Base-by-base conservation (phyloP, 2,113 vertebrate genomes). In the Artemisiospiza belli region DNA sequence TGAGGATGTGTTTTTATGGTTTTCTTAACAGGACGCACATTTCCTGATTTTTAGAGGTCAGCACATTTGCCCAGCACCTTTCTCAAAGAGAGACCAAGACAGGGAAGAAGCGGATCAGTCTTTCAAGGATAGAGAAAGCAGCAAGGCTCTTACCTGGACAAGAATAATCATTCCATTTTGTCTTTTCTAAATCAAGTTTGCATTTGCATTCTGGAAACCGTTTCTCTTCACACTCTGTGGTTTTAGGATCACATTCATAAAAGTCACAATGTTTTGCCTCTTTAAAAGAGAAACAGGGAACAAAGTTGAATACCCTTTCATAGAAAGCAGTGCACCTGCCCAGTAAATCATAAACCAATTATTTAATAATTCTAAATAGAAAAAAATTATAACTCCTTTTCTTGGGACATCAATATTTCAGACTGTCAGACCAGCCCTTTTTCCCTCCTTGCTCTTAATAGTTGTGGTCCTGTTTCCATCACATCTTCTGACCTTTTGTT, bases 221-320 rank as follows among this genome's bases (percentile, higher is more conserved):
- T 0, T 0, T 0, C 0, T 11, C 41, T 0, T 0, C 0, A 6
- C 97, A 97, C 0, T 0, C 0, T 23, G 96, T 92, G 33, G 97
- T 97, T 10, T 0, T 0, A 0, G 0, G 0, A 47, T 97, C 91
- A 76, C 97, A 97, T 5, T 0, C 1, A 39, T 46, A 92, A 73
- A 2, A 0, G 5, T 0, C 19, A 77, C 97, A 97, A 3, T 23
- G 1, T 1, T 0, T 1, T 33, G 14, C 4, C 39, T 0, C 92
- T 47, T 89, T 88, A 89, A 95, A 92, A 89, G 22, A 85, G 58
- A 93, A 94, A 67, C 2, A 58, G n/a, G 47, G 78, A 93, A 16
- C 11, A 90, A 88, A 76, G 18, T 5, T 80, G 37, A 77, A n/a
- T 49, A 27, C 10, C 22, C 33, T 75, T 64, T 78, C 44, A 87